Conservation (phyloP, 2,888 invertebrate genomes). For the Zaprionus bogoriensis region DNA sequence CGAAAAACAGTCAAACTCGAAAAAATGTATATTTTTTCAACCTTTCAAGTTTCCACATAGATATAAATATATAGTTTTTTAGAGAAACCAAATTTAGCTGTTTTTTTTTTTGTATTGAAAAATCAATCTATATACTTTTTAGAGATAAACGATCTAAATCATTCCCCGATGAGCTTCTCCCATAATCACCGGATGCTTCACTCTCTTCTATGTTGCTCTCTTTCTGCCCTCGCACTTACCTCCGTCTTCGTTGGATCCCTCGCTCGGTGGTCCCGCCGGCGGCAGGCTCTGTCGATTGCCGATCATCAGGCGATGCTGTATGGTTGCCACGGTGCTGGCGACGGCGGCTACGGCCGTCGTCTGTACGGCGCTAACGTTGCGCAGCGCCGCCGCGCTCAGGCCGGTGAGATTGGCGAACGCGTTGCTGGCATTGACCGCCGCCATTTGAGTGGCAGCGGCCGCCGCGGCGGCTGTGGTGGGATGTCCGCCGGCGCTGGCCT, state of each 20-base stretch:
- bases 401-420: constrained; percentile 81
- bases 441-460: constrained; percentile 77
- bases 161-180: no score
- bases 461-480: constrained; percentile 77
- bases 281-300: constrained; percentile 80
- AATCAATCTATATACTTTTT: no score
- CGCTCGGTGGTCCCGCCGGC: constrained; percentile 81
- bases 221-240: constrained; percentile 61
- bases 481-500: constrained; percentile 70
- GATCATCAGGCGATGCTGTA: constrained; percentile 81
- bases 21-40: no score
- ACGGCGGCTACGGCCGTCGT: constrained; percentile 81
- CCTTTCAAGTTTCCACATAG: no score
- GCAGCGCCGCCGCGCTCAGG: constrained; percentile 79
- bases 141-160: no score
- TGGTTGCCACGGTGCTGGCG: constrained; percentile 81
- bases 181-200: not conserved
- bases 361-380: constrained; percentile 81
- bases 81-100: no score
- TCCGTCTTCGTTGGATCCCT: constrained; percentile 81
- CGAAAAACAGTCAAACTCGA: no score
- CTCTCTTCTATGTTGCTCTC: not conserved
- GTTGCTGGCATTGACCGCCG: constrained; percentile 81
- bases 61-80: no score
- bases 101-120: no score